A percentile compares a stretch with the other conserved stretches of the same genome.
Conservation (phyloP, 2,113 vertebrate species). For the Phalacrocorax pelagicus region DNA sequence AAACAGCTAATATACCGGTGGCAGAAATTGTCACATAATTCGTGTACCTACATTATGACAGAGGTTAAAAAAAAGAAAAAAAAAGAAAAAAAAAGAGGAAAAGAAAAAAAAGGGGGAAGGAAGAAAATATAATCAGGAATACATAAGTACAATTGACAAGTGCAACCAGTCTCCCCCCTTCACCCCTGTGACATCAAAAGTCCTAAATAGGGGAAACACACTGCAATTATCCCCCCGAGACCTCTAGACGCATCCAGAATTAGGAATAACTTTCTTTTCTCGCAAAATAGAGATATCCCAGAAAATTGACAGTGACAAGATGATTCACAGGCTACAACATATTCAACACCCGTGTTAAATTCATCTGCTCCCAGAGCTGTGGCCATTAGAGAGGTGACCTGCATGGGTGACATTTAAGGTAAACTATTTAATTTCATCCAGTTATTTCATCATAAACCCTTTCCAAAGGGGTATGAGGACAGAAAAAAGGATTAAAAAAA, state of each 20-base stretch:
- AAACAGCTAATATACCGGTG: constrained; percentile 99
- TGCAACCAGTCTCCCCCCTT: constrained; percentile 72
- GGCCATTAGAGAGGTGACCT: constrained; percentile 88
- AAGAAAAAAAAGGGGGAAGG: not conserved
- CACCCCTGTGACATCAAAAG: constrained; percentile 76
- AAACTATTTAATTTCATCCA: constrained; percentile 89
- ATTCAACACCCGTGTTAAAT: constrained; percentile 97
- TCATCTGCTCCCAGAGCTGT: constrained; percentile 89
- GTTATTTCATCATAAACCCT: constrained; percentile 82
- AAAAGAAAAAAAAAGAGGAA: not conserved
- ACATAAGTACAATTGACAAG: constrained; percentile 83
- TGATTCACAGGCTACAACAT: constrained; percentile 91
- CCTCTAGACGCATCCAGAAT: constrained; percentile 77
- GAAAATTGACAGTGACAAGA: constrained; percentile 99
- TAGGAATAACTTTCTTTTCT: constrained; percentile 85
- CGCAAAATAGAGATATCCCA: constrained; percentile 96
- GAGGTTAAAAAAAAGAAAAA: constrained; percentile 37
- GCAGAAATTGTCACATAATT: constrained; percentile 99
- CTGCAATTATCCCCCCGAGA: constrained; percentile 80
- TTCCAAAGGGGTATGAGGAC: constrained; percentile 50
- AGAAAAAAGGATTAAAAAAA: not conserved
- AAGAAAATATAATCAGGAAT: constrained; percentile 78
- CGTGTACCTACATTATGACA: constrained; percentile 88
- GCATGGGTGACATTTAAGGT: constrained; percentile 92
- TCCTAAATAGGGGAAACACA: constrained; percentile 78